Evolutionary conservation across 2,113 vertebrate species (phyloP), one percentile per base, ranked within the genome.

Genomic region (Marcusenius ussheri): DNA sequence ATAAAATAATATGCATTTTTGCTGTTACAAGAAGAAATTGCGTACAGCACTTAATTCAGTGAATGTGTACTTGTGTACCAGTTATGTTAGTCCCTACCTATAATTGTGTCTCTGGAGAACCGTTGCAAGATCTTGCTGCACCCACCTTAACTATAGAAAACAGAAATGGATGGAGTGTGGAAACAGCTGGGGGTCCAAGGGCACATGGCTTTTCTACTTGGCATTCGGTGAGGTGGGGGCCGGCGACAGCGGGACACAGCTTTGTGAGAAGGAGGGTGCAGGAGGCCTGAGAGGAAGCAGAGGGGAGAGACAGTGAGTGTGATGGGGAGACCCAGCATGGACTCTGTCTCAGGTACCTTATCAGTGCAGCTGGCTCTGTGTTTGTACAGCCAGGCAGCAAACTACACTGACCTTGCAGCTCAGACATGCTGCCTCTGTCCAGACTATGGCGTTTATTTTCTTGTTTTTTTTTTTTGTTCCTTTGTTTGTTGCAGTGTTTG

Each of bases 401-500:
- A 17, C 9, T 7, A 31, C 35, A 35, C 31, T 77, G 70, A 77
- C 70, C 35, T 35, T 77, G 70, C 35, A 39, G 70, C 70, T 39
- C 70, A 39, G 39, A 77, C 66, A 74, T 1, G 45, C 45, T 31
- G 53, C 58, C 88, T 53, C 88, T 90, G 84, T 49, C 13, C 91
- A 89, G 83, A 10, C 3, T 42, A 31, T 46, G 90, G 90, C 11
- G 90, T 88, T 27, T 58, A 35, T 21, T 89, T 58, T 88, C 19
- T 51, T n/a, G n/a, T 88, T 66, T 91, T 90, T 91, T 74, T 31
- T 89, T 21, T 1, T 8, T 62, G 49, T 89, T 91, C 62, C 4
- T 0, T 6, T 88, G 88, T 92, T 91, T 92, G 92, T 92, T 93
- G 87, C 89, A 88, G 88, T 90, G 91, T 90, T 90, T 89, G 92